Conservation (phyloP, 2,797 vertebrate genomes). For the Pseudopleuronectes americanus region DNA sequence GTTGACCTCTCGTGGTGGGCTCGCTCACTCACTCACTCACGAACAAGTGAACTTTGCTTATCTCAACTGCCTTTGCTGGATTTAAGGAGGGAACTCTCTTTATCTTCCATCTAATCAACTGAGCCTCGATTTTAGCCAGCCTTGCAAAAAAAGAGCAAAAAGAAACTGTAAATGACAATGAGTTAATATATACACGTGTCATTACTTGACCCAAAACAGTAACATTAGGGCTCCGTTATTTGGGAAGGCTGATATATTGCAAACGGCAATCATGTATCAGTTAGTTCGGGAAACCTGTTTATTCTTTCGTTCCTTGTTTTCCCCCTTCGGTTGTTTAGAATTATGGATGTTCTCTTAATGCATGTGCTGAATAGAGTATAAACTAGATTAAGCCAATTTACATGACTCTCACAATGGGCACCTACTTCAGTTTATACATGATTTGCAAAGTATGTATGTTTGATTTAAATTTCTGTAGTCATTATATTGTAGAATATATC, state of each 20-base stretch:
- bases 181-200: constrained; percentile 78
- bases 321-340: constrained; percentile 66
- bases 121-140: constrained; percentile 81
- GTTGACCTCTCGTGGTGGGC: constrained; percentile 44
- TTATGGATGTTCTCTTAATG: constrained; percentile 74
- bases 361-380: constrained; percentile 79
- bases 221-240: constrained; percentile 77
- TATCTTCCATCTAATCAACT: constrained; percentile 75
- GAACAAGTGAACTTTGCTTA: constrained; percentile 64
- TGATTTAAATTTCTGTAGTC: constrained; percentile 79
- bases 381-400: constrained; percentile 73
- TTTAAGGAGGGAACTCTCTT: constrained; percentile 70
- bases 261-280: constrained; percentile 86
- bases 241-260: constrained; percentile 81
- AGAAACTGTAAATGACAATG: constrained; percentile 75
- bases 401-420: constrained; percentile 61
- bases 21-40: constrained; percentile 30
- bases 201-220: constrained; percentile 82
- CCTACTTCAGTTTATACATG: constrained; percentile 74
- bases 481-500: constrained; percentile 81
- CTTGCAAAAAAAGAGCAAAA: constrained; percentile 72
- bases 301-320: constrained; percentile 58
- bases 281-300: constrained; percentile 68
- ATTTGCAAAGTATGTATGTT: constrained; percentile 80
- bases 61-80: constrained; percentile 72